Conservation (phyloP, 2,888 invertebrate genomes). For the Salpingus planirostris region DNA sequence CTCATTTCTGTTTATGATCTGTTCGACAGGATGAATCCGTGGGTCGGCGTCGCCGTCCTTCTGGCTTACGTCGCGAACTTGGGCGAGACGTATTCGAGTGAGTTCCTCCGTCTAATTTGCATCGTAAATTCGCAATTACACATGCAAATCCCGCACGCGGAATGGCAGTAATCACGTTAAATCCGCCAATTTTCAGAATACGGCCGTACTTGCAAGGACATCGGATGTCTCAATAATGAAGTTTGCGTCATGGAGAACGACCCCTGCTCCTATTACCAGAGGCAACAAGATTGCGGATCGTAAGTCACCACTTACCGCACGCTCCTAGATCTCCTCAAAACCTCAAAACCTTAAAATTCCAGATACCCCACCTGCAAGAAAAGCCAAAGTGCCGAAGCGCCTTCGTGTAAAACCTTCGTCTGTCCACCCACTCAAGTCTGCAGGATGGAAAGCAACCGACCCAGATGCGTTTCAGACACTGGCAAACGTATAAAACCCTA, state of each 20-base stretch:
- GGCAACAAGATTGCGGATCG: conserved; percentile 42
- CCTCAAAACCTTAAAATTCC: too few species aligned
- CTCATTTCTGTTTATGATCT: too few species aligned
- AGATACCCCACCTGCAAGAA: conserved; percentile 41
- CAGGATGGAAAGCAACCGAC: conserved; percentile 33
- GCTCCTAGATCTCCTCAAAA: too few species aligned
- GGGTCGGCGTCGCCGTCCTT: too few species aligned
- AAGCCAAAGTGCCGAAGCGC: conserved; percentile 17
- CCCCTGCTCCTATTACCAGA: conserved; percentile 55
- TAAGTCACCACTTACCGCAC: conserved; percentile 27
- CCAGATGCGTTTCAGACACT: conserved; percentile 37
- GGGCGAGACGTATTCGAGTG: too few species aligned
- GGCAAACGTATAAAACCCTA: conserved; percentile 19
- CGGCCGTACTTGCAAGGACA: conserved; percentile 68
- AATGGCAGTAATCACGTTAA: too few species aligned
- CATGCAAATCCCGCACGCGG: too few species aligned
- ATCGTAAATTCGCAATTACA: too few species aligned
- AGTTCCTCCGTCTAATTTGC: too few species aligned
- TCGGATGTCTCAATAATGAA: conserved; percentile 64
- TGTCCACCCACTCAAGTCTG: conserved; percentile 40
- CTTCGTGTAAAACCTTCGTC: conserved; percentile 34
- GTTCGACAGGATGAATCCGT: too few species aligned
- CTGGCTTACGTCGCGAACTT: too few species aligned
- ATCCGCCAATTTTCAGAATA: conserved; percentile 72
- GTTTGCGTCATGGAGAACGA: conserved; percentile 65